Base-by-base conservation (phyloP, 2,113 vertebrate genomes). In the Psophia crepitans region DNA sequence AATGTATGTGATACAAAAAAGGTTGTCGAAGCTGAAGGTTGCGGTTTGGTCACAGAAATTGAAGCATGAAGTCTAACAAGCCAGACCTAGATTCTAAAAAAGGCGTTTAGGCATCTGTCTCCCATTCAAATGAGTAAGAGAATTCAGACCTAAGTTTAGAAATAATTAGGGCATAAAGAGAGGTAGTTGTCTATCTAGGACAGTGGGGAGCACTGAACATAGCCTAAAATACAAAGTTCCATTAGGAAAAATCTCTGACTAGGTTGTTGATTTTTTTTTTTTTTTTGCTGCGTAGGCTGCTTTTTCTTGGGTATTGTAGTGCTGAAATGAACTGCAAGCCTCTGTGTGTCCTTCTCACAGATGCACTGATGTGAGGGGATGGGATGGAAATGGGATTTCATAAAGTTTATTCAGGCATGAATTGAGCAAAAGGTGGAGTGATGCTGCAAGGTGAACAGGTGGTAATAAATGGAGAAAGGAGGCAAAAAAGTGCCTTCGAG, bases 141-240 rank as follows among this genome's bases (percentile, higher is more conserved):
- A 41, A 88, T 85, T 93, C 85, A 93, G 57, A 89, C 61, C 84
- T 83, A 95, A 94, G 93, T 94, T 94, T 96, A 87, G 91, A 95
- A 93, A 87, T 96, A 96, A 88, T 96, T 96, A 94, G 58, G 70
- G 37, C 87, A 91, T 56, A 91, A 91, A 94, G 80, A 74, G 44
- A 68, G 63, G 37, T 15, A 93, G 53, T 70, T 92, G 85, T 79
- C 74, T 96, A 4, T 96, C 69, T 93, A 41, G 96, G 74, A 87
- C 81, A 87, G 57, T 83, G 89, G 84, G 78, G 49, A 94, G 49
- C 75, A 76, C 61, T 61, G 78, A 89, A 48, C 66, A 35, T 11
- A 75, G 69, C 65, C 48, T 84, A 43, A 95, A 73, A 87, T 76
- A 28, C 37, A 32, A 37, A 53, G 35, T 78, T 94, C 60, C 26